Percentiles rank a stretch among this genome's conserved stretches.
These are phyloP conservation scores for Myotis myotis DNA, from an alignment of 2,797 vertebrate genomes.

Conservation along the genomic window DNA sequence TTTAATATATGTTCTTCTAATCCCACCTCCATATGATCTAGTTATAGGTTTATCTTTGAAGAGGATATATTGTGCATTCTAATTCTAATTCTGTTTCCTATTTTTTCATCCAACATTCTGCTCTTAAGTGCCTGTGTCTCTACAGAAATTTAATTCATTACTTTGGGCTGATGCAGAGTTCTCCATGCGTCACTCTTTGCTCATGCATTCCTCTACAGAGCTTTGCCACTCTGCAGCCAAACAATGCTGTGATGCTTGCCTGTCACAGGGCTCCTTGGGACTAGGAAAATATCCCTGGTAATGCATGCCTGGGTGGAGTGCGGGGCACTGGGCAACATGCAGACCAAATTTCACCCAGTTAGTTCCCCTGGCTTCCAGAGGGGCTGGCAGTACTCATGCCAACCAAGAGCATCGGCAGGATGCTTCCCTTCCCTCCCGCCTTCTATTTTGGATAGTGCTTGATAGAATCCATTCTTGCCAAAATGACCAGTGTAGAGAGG, in stretches of 20 bases:
- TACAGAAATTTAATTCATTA: not conserved
- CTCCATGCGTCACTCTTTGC: not conserved
- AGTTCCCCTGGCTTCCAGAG: accelerated
- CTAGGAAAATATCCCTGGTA: not conserved
- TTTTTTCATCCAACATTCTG: not conserved
- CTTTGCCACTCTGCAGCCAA: not conserved
- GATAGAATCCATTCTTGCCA: not conserved
- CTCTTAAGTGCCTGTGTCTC: not conserved
- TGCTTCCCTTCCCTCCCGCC: no score
- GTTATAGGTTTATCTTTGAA: not conserved
- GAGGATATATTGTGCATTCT: not conserved
- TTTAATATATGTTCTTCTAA: not conserved
- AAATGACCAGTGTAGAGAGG: not conserved
- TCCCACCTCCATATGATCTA: not conserved
- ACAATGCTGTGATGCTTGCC: not conserved
- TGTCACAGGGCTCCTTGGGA: not conserved
- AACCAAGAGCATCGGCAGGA: accelerated
- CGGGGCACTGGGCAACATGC: not conserved
- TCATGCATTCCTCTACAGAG: accelerated
- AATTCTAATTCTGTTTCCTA: not conserved
- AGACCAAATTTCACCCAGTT: not conserved
- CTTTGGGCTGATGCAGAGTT: not conserved
- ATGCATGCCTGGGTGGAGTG: accelerated
- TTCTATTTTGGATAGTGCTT: not conserved
- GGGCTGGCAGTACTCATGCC: accelerated